phyloP scores from a whole-genome alignment of 2,888 invertebrate species.

The Oithona nana region DNA sequence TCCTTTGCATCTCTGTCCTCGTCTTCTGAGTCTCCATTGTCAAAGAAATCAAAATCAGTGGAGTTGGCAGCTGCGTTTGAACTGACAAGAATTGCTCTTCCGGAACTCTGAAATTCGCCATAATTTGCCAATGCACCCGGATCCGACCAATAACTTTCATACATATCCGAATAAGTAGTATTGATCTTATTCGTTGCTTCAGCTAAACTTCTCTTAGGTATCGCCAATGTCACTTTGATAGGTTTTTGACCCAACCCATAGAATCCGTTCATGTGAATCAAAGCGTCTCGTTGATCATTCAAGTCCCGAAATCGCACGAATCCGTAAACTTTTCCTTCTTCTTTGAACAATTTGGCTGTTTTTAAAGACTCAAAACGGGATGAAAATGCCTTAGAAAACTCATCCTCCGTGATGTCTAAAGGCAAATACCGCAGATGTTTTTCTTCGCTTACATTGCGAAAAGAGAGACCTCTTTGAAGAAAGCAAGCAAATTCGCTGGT shows the following conservation, averaged over 20 bases:
- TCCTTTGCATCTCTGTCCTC: neutral
- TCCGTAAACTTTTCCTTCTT: neutral
- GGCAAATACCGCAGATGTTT: too few relatives aligned
- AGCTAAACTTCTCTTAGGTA: neutral
- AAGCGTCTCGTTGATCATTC: conserved; percentile 58
- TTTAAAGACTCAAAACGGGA: conserved; percentile 6
- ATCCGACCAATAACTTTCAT: conserved; percentile 13
- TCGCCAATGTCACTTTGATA: conserved; percentile 46
- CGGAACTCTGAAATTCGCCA: neutral
- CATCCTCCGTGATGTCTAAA: neutral
- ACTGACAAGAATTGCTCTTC: neutral
- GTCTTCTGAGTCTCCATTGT: neutral
- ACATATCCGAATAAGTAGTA: neutral
- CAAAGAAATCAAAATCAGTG: neutral
- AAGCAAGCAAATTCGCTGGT: too few relatives aligned
- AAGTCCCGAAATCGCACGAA: conserved; percentile 8
- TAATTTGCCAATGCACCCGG: conserved; percentile 9
- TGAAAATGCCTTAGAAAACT: conserved; percentile 1
- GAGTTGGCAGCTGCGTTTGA: neutral
- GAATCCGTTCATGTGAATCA: conserved; percentile 82
- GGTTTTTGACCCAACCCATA: conserved; percentile 69
- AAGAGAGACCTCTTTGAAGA: too few relatives aligned
- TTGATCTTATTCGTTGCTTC: neutral
- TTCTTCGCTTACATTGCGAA: too few relatives aligned
- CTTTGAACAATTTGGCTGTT: conserved; percentile 1